These are phyloP conservation scores for Condylostylus longicornis DNA, from an alignment of 1,140 invertebrate genomes.

Conservation along the genomic window DNA sequence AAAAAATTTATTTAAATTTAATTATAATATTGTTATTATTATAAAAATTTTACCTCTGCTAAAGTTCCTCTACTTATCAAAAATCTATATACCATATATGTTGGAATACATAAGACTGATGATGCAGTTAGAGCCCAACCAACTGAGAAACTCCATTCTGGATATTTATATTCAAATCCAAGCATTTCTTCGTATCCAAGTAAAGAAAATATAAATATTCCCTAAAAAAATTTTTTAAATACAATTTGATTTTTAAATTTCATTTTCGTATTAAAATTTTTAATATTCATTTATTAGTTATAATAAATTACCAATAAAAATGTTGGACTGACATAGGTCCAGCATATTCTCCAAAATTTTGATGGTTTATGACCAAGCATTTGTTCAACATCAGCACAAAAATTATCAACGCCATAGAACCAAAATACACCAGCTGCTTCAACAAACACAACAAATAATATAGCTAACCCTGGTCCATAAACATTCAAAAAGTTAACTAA, in stretches of 20 bases:
- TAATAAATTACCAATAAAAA: constrained; percentile 49
- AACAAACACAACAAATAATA: constrained; percentile 90
- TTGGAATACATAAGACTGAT: constrained; percentile 81
- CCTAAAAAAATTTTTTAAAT: constrained; percentile 45
- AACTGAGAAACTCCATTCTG: constrained; percentile 73
- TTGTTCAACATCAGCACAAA: constrained; percentile 73
- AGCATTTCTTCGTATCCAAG: constrained; percentile 74
- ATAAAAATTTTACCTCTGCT: constrained; percentile 40
- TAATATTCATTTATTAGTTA: too few relatives aligned
- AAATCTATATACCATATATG: constrained; percentile 73
- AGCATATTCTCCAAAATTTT: constrained; percentile 83
- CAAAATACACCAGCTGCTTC: constrained; percentile 92
- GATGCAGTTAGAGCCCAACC: constrained; percentile 85
- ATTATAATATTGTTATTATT: too few relatives aligned
- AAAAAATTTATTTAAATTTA: too few relatives aligned
- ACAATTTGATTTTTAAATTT: not conserved
- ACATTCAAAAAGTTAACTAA: constrained; percentile 88
- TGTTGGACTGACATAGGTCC: constrained; percentile 77
- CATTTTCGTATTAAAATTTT: too few relatives aligned
- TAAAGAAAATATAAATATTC: constrained; percentile 83
- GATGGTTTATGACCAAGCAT: constrained; percentile 83
- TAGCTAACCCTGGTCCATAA: constrained; percentile 89
- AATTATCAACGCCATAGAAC: constrained; percentile 85
- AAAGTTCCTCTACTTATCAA: constrained; percentile 56
- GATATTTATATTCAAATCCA: constrained; percentile 79